Conservation (phyloP, 35 echinoderm and acorn worm genomes). For the Amphiura filiformis region DNA sequence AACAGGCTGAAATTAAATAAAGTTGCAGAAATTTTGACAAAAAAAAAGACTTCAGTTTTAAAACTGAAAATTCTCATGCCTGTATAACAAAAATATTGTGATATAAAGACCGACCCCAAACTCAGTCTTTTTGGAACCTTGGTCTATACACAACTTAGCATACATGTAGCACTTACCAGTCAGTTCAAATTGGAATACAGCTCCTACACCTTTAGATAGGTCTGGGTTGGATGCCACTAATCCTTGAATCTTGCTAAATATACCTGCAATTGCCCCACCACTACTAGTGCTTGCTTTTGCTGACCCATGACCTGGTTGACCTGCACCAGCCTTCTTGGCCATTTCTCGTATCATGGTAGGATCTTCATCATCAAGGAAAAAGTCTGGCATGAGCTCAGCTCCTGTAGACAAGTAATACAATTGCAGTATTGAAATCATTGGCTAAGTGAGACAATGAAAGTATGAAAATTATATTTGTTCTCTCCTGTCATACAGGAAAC, state of each 20-base stretch:
- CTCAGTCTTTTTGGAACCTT: too few species aligned
- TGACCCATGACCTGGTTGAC: not conserved
- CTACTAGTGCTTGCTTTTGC: not conserved
- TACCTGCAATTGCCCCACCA: not conserved
- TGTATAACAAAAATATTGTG: too few species aligned
- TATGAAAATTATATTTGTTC: too few species aligned
- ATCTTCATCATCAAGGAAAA: constrained; percentile 66
- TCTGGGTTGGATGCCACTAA: constrained; percentile 30
- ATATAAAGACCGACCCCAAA: too few species aligned
- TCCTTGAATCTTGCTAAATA: constrained; percentile 48
- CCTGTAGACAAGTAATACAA: constrained; percentile 37
- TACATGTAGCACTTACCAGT: constrained; percentile 69
- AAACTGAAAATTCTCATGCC: too few species aligned
- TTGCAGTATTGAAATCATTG: not conserved
- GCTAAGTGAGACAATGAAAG: too few species aligned
- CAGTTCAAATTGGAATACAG: constrained; percentile 77
- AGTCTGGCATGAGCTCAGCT: constrained; percentile 76
- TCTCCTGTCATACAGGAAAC: not conserved
- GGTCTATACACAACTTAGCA: too few species aligned
- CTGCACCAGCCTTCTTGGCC: not conserved
- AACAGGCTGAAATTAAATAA: too few species aligned
- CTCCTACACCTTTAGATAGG: constrained; percentile 41
- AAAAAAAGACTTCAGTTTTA: too few species aligned
- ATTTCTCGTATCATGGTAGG: not conserved
- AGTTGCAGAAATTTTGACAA: too few species aligned